Conservation (phyloP, 2,113 vertebrate species). For the Neolamprologus kungweensis region DNA sequence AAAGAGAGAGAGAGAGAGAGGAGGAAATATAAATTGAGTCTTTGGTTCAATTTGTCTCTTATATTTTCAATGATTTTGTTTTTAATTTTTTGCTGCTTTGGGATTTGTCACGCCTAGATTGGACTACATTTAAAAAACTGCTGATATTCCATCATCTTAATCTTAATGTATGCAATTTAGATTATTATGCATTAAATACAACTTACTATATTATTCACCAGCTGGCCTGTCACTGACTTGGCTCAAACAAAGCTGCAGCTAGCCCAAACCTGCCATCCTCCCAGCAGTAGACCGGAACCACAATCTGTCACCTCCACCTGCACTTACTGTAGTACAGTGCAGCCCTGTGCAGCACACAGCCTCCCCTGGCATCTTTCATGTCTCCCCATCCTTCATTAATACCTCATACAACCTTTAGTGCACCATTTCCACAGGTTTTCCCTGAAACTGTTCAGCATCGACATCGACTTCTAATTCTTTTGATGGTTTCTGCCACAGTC, state of each 20-base stretch:
- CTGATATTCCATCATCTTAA: not conserved
- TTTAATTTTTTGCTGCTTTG: not conserved
- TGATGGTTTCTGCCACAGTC: not conserved
- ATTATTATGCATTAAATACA: not conserved
- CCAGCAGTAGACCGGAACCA: conserved; percentile 33
- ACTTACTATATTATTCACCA: conserved; percentile 4
- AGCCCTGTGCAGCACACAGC: not conserved
- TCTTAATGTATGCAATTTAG: not conserved
- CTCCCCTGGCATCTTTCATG: not conserved
- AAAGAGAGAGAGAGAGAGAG: not conserved
- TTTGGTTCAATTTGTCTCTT: not conserved
- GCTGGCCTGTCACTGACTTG: conserved; percentile 33
- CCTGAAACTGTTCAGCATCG: not conserved
- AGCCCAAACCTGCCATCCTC: not conserved
- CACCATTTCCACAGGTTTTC: not conserved
- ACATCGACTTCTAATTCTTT: not conserved
- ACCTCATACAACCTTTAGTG: not conserved
- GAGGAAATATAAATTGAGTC: not conserved
- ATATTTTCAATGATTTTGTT: not conserved
- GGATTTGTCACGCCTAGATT: not conserved
- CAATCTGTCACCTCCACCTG: conserved; percentile 54
- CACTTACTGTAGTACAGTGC: conserved; percentile 7
- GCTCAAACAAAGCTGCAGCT: conserved; percentile 7
- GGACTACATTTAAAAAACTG: not conserved
- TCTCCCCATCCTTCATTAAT: not conserved